Evolutionary conservation across 1,140 invertebrate species (phyloP), one percentile per base, ranked within the genome.

Genomic region (Drosophila albomicans): DNA sequence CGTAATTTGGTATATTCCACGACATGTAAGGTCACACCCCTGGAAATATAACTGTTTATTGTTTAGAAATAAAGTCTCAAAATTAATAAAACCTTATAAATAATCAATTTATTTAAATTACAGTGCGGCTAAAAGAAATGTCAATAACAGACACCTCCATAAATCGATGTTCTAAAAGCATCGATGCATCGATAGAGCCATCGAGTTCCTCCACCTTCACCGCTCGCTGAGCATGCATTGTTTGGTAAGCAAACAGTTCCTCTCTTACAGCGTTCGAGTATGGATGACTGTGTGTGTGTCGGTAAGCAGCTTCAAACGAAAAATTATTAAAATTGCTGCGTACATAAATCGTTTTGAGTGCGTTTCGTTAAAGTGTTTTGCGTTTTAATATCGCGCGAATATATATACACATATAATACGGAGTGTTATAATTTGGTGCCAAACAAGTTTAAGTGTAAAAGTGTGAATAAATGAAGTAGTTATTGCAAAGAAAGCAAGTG

Each of bases 301-400:
- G 28, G 20, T 15, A 61, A 59, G 15, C 13, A 16, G 13, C 3
- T 28, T 11, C 5, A 11, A 28, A 67, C 20, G 16, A 58, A 10
- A n/a, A 28, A 11, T 28, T 16, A 11, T 35, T 25, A 70, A 59
- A 67, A 38, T 59, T 61, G 16, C 69, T 61, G 52, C 25, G 43
- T 59, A 54, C 13, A 52, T 16, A 38, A 63, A 71, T 64, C 45
- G 6, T 35, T 5, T 41, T 35, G 13, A 54, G 25, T 71, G 28
- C n/a, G n/a, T 6, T 13, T 5, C 41, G 35, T 54, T 28, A 56
- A n/a, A 41, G 3, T 35, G 48, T 28, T 30, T 48, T 48, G 41
- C 41, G 51, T 48, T 64, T 64, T 48, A 25, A 10, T 61, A 32
- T 43, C 41, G 7, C 41, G 28, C 49, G 25, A 4, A 32, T 35